These are phyloP conservation scores for Cygnus olor DNA, from an alignment of 2,797 vertebrate species.

Conservation along the genomic window DNA sequence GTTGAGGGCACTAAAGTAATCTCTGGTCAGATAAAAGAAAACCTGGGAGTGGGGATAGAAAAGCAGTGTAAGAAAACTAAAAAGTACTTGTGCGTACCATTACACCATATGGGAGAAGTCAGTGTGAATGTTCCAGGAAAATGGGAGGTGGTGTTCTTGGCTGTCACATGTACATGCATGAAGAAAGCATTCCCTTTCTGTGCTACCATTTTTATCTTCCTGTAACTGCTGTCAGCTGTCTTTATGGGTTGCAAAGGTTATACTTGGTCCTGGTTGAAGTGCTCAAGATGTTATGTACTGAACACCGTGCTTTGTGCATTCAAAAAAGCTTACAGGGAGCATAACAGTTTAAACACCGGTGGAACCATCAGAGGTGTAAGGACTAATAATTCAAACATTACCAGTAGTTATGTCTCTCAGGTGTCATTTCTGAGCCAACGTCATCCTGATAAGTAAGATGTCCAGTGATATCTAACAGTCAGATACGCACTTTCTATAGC, in stretches of 20 bases:
- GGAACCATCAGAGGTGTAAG: not conserved
- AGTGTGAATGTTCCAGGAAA: not conserved
- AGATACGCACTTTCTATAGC: not conserved
- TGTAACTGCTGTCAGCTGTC: not conserved
- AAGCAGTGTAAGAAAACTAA: not conserved
- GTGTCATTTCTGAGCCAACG: not conserved
- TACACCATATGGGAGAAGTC: not conserved
- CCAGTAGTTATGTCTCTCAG: not conserved
- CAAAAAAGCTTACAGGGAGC: not conserved
- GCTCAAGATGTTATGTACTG: not conserved
- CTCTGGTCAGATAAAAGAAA: not conserved
- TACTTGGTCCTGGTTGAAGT: not conserved
- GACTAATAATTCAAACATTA: not conserved
- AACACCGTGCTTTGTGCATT: not conserved
- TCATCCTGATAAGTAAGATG: not conserved
- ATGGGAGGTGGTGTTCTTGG: not conserved
- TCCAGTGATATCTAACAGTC: not conserved
- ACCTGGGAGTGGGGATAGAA: not conserved
- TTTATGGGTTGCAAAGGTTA: not conserved
- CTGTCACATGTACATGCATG: rapidly evolving
- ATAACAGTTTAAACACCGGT: not conserved
- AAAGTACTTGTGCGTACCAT: not conserved
- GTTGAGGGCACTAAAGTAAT: not conserved
- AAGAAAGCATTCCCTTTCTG: not conserved
- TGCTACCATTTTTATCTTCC: not conserved